Evolutionary conservation across 2,113 vertebrate genomes (phyloP).

Genomic region (Elgaria multicarinata): DNA sequence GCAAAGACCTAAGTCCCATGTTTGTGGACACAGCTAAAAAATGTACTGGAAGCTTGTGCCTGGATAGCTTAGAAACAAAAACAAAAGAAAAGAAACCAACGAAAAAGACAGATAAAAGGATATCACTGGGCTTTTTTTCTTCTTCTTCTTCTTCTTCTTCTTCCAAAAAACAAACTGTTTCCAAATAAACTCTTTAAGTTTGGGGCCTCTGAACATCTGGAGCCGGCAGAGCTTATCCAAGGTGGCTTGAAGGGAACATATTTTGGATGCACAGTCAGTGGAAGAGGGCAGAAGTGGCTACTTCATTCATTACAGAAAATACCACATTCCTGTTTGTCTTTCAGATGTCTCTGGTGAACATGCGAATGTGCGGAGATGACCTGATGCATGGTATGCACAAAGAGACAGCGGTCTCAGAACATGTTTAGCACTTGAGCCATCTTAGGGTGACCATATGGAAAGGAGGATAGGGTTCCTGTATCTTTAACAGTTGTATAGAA

Average conservation of each 20-base stretch:
- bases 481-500: too few species aligned
- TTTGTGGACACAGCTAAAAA: not conserved
- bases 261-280: not conserved
- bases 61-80: not conserved
- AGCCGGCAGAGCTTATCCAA: not conserved
- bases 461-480: too few species aligned
- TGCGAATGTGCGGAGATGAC: not conserved
- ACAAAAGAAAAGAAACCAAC: not conserved
- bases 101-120: not conserved
- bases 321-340: not conserved
- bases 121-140: not conserved
- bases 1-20: not conserved
- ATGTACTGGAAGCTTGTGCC: not conserved
- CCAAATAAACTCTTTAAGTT: not conserved
- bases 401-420: not conserved
- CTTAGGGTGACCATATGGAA: too few species aligned
- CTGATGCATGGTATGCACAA: not conserved
- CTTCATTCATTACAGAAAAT: not conserved
- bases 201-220: not conserved
- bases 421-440: too few species aligned
- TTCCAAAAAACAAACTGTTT: not conserved
- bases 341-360: not conserved
- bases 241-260: not conserved
- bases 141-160: too few species aligned
- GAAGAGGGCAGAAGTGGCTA: not conserved